Conservation (phyloP, 1,140 invertebrate species). For the Adoxophyes honmai region DNA sequence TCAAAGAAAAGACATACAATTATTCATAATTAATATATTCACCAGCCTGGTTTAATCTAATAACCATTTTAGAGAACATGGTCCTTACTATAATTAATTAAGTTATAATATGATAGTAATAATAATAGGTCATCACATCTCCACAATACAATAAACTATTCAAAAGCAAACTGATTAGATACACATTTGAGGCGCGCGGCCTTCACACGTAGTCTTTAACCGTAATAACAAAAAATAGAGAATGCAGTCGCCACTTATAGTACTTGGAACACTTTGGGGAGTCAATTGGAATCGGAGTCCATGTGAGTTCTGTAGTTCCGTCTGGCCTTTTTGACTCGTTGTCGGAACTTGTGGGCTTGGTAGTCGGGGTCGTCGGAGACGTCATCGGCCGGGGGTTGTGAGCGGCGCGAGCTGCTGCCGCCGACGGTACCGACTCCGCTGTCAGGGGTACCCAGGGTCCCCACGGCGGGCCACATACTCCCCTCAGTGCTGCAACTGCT, state of each 20-base stretch:
- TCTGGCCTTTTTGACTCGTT: conserved; percentile 75
- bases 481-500: conserved; percentile 70
- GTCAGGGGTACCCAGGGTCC: conserved; percentile 41
- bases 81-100: conserved; percentile 40
- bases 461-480: conserved; percentile 37
- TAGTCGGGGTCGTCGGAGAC: conserved; percentile 72
- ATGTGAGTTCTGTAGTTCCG: conserved; percentile 77
- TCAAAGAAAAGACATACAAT: conserved; percentile 16
- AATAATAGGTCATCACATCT: conserved; percentile 38
- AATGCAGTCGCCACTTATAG: conserved; percentile 27
- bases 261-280: conserved; percentile 20
- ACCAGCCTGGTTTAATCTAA: conserved; percentile 37
- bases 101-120: conserved; percentile 23
- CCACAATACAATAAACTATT: conserved; percentile 35
- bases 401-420: conserved; percentile 40
- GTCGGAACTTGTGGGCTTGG: conserved; percentile 71
- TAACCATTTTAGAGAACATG: conserved; percentile 42
- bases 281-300: conserved; percentile 79
- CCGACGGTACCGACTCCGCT: conserved; percentile 49
- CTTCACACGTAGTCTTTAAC: conserved; percentile 8
- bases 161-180: conserved; percentile 27
- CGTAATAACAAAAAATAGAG: conserved; percentile 17
- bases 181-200: conserved; percentile 17
- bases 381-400: conserved; percentile 37
- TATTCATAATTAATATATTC: conserved; percentile 38